phyloP scores from a whole-genome alignment of 92 coral and sea anemone genomes.

The Metridium senile region DNA sequence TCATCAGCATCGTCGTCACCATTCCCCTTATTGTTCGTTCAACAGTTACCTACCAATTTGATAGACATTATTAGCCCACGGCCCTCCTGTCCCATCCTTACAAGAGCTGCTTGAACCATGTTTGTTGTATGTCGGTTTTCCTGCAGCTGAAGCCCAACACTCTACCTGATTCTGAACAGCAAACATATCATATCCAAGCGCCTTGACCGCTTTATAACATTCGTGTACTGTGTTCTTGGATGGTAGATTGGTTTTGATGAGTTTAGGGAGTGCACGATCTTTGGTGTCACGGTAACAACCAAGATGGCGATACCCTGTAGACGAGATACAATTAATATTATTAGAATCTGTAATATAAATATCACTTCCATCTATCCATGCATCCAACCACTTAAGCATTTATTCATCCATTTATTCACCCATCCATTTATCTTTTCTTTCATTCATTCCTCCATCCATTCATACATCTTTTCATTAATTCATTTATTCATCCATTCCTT shows the following conservation, averaged over 20 bases:
- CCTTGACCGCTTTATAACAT: conserved; percentile 23
- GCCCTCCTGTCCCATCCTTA: conserved; percentile 16
- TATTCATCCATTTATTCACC: background rate
- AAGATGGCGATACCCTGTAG: conserved; percentile 22
- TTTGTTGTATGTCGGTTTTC: conserved; percentile 18
- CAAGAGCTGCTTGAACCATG: conserved; percentile 11
- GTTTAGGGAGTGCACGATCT: conserved; percentile 27
- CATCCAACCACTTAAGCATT: too few relatives aligned
- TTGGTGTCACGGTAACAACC: conserved; percentile 31
- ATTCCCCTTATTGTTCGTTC: background rate
- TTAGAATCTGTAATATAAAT: background rate
- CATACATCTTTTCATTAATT: too few relatives aligned
- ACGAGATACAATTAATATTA: background rate
- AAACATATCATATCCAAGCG: conserved; percentile 18
- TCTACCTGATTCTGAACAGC: conserved; percentile 20
- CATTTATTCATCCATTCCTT: background rate
- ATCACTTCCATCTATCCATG: too few relatives aligned
- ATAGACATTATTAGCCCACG: conserved; percentile 39
- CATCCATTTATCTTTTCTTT: too few relatives aligned
- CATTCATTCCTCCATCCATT: too few relatives aligned
- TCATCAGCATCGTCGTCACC: too few relatives aligned
- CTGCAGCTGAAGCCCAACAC: conserved; percentile 29
- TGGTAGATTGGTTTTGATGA: conserved; percentile 10
- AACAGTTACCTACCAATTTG: conserved; percentile 14
- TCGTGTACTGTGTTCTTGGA: background rate